Conservation (phyloP, 2,113 vertebrate genomes). For the Lasiurus borealis region DNA sequence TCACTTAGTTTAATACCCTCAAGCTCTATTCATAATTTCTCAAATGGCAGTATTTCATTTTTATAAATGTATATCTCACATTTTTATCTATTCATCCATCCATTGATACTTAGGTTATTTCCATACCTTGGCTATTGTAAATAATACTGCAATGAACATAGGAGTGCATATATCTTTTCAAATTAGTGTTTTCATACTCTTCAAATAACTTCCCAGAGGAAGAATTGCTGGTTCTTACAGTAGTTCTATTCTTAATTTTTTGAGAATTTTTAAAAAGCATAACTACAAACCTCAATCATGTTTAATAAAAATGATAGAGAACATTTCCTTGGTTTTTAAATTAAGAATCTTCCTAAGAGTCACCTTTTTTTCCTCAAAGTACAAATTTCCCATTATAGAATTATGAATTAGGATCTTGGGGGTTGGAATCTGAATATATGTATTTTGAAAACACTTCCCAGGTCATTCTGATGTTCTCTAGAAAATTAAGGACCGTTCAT, state of each 20-base stretch:
- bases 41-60: neutral
- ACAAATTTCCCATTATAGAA: neutral
- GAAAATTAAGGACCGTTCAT: neutral
- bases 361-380: neutral
- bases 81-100: neutral
- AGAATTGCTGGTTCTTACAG: neutral
- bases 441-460: neutral
- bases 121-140: neutral
- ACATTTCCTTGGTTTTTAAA: conserved; percentile 9
- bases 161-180: no score
- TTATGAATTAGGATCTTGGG: neutral
- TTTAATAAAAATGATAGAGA: neutral
- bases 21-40: neutral
- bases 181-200: neutral
- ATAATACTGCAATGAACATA: neutral
- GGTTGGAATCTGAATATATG: neutral
- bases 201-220: neutral
- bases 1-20: neutral
- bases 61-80: neutral
- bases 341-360: neutral
- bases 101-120: neutral
- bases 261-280: neutral
- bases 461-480: neutral
- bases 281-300: neutral
- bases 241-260: neutral